These are phyloP conservation scores for Heliopora coerulea DNA, from an alignment of 92 coral and sea anemone genomes.

Conservation along the genomic window DNA sequence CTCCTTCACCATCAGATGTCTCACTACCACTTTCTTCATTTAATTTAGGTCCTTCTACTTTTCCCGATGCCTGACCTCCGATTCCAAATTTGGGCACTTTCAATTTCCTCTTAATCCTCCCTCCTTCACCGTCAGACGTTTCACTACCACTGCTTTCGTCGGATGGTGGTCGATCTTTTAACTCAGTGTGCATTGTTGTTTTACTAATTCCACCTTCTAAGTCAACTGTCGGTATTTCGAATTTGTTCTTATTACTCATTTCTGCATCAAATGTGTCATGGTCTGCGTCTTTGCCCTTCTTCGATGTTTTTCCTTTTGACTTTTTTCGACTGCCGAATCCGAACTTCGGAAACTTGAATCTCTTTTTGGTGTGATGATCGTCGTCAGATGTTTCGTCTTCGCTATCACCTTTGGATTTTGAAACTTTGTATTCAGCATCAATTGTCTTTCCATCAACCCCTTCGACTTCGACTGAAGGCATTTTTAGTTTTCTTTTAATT, in stretches of 20 bases:
- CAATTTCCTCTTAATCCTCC: neutral
- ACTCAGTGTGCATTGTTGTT: neutral
- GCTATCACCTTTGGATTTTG: neutral
- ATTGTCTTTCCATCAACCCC: conserved; percentile 8
- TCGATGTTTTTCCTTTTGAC: neutral
- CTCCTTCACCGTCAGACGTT: conserved; percentile 11
- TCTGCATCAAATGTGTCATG: neutral
- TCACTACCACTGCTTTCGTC: conserved; percentile 6
- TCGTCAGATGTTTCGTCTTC: neutral
- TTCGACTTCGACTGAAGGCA: neutral
- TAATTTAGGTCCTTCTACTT: neutral
- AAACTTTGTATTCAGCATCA: neutral
- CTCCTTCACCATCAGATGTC: too few species aligned
- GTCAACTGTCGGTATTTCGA: conserved; percentile 14
- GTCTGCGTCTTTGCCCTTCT: neutral
- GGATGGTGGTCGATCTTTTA: neutral
- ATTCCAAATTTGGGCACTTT: conserved; percentile 3
- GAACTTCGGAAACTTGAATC: conserved; percentile 32
- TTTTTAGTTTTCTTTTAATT: conserved; percentile 20
- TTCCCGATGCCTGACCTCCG: neutral
- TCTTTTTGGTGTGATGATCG: conserved; percentile 19
- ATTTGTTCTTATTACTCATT: conserved; percentile 10
- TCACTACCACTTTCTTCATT: too few species aligned
- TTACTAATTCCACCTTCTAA: neutral
- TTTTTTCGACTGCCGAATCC: conserved; percentile 15